phyloP scores from a whole-genome alignment of 2,888 invertebrate species.

The Apomyelois bistriatella region DNA sequence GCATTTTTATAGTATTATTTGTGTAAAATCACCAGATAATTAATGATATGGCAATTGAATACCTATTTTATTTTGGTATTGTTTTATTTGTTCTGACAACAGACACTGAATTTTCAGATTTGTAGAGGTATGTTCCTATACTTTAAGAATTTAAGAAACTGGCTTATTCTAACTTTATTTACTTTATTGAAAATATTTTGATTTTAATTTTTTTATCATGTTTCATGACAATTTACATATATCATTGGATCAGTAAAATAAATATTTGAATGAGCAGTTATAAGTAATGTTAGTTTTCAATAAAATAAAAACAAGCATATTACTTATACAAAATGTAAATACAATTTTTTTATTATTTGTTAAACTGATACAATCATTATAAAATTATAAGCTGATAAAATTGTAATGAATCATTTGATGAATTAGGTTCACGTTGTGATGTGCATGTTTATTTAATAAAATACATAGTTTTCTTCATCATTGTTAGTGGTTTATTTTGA shows the following conservation, averaged over 20 bases:
- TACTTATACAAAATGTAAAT: slow-evolving; percentile 6
- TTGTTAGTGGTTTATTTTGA: slow-evolving; percentile 19
- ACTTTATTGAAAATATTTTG: background rate
- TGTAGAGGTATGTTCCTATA: no score
- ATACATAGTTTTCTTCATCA: background rate
- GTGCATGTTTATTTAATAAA: background rate
- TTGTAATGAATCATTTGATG: background rate
- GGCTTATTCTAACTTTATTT: background rate
- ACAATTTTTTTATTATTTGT: background rate
- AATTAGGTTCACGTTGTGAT: background rate
- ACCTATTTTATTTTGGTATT: background rate
- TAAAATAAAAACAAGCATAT: slow-evolving; percentile 1
- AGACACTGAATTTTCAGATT: no score
- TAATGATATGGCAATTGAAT: background rate
- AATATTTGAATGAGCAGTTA: no score
- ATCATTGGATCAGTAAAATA: no score
- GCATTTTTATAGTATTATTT: background rate
- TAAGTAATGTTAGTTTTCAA: no score
- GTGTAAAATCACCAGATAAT: background rate
- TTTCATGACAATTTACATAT: no score
- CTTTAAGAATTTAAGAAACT: no score
- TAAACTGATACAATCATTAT: background rate
- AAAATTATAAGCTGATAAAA: background rate
- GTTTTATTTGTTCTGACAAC: background rate
- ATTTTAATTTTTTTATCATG: background rate